phyloP scores from a whole-genome alignment of 2,113 vertebrate genomes.

The Tychaedon coryphoeus region DNA sequence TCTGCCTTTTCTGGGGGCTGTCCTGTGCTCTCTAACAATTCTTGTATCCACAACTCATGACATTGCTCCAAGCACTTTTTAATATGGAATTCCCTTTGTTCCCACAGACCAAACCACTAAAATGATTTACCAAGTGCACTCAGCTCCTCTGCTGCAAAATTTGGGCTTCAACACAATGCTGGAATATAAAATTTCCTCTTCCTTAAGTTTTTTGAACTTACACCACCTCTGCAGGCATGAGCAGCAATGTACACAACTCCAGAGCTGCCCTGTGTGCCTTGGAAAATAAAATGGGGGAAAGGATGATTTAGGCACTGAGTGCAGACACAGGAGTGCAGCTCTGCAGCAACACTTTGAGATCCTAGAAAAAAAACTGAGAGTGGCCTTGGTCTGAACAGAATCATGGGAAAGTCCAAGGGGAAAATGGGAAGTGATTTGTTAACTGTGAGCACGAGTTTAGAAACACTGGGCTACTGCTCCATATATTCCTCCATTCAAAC shows the following conservation, averaged over 20 bases:
- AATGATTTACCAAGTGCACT: not conserved
- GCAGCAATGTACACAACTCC: not conserved
- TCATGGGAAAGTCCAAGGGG: not conserved
- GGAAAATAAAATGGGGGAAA: not conserved
- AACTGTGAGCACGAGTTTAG: not conserved
- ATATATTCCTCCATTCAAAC: not conserved
- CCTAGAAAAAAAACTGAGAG: not conserved
- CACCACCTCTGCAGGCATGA: not conserved
- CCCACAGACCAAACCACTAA: not conserved
- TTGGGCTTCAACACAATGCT: accelerated
- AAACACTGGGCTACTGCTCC: not conserved
- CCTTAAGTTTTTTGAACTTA: not conserved
- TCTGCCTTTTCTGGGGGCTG: not conserved
- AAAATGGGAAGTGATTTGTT: not conserved
- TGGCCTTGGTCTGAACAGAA: not conserved
- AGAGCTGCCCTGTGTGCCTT: not conserved
- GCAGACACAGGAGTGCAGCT: not conserved
- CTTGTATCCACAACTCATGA: not conserved
- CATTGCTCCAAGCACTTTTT: not conserved
- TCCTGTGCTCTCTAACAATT: not conserved
- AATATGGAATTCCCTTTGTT: not conserved
- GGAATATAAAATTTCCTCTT: not conserved
- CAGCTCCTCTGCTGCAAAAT: not conserved
- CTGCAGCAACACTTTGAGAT: not conserved
- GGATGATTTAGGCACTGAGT: not conserved